phyloP scores from a whole-genome alignment of 1,140 invertebrate species.

The Aphaenogaster rudis region DNA sequence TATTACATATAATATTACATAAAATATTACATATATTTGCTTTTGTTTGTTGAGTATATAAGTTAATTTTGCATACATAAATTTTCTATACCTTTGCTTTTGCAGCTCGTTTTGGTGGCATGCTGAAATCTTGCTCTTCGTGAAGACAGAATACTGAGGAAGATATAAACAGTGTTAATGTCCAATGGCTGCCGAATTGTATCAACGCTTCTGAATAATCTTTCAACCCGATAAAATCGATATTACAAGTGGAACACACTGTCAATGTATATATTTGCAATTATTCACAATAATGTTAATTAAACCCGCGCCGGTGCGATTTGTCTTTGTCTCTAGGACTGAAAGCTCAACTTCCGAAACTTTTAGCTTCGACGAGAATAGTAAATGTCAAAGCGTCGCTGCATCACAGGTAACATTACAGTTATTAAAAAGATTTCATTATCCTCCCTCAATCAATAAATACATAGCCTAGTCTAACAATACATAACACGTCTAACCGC shows the following conservation, averaged over 20 bases:
- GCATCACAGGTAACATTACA: not conserved
- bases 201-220: not conserved
- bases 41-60: not conserved
- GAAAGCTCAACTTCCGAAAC: not conserved
- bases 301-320: not conserved
- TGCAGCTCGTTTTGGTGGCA: slow-evolving; percentile 69
- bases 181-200: not conserved
- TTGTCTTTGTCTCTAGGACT: not conserved
- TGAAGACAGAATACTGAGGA: slow-evolving; percentile 17
- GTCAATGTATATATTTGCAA: not conserved
- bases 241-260: not conserved
- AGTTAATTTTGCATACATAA: slow-evolving; percentile 23
- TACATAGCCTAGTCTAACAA: slow-evolving; percentile 25
- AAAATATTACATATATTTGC: not conserved
- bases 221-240: not conserved
- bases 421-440: slow-evolving; percentile 9
- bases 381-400: not conserved
- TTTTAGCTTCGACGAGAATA: not conserved
- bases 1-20: not conserved
- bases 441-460: not conserved
- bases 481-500: not conserved
- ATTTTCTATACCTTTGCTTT: slow-evolving; percentile 61
- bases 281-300: not conserved
- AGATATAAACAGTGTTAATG: slow-evolving; percentile 23
- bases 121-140: slow-evolving; percentile 25